phyloP scores from a whole-genome alignment of 2,797 vertebrate species.

The Melanogrammus aeglefinus region DNA sequence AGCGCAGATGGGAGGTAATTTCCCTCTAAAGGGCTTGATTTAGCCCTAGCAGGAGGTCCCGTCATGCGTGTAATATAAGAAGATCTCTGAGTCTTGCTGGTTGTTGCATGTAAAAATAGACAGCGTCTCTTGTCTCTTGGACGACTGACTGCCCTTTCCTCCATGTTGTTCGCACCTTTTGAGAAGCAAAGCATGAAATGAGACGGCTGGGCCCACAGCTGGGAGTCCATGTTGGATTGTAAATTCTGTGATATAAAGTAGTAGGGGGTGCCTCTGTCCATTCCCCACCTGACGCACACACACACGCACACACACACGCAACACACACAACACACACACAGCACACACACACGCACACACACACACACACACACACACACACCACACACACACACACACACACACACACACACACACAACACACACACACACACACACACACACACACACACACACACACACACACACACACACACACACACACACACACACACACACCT shows the following conservation, averaged over 20 bases:
- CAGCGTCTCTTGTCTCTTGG: not conserved
- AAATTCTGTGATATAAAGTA: not conserved
- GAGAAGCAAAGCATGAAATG: constrained; percentile 8
- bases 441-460: too few relatives aligned
- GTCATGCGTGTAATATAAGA: not conserved
- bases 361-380: not conserved
- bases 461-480: too few relatives aligned
- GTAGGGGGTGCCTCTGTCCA: not conserved
- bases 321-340: too few relatives aligned
- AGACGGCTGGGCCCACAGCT: not conserved
- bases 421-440: not conserved
- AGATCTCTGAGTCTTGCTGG: too few relatives aligned
- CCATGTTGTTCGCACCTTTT: not conserved
- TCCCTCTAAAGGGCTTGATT: not conserved
- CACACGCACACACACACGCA: too few relatives aligned
- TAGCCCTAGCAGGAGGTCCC: not conserved
- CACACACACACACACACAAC: too few relatives aligned
- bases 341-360: too few relatives aligned
- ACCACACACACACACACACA: too few relatives aligned
- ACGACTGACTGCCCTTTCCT: not conserved
- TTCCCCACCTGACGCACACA: not conserved
- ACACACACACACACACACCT: not conserved
- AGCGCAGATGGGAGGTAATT: not conserved
- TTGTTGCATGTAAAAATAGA: not conserved
- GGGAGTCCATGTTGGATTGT: not conserved